Evolutionary conservation across 2,888 invertebrate genomes (phyloP), one percentile per base, ranked within the genome.

Genomic region (Melangyna quadrimaculata): DNA sequence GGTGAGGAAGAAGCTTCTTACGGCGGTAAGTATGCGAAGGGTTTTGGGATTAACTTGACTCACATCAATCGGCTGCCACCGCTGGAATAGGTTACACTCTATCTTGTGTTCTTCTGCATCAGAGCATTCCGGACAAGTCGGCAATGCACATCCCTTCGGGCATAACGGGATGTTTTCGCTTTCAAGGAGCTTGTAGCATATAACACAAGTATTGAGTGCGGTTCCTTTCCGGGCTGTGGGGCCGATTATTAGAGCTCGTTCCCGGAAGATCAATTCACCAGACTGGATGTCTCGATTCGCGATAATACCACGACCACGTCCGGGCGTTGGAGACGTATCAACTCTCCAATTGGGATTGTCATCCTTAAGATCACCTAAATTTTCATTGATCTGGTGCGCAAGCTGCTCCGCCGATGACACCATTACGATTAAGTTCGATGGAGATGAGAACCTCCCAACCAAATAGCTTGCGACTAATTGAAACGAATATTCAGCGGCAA

Each of bases 301-400:
- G 88, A 96, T 94, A 8, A 97, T 89, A 9, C 96, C 96, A 35
- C 96, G 94, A 6, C 96, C 96, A 27, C 96, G 94, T 4, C 96
- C 96, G 61, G 95, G 94, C 3, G 95, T 89, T n/a, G 92, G 88
- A 0, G 96, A 95, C 81, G 93, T 92, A 59, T 90, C 91, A 53
- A 96, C 93, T 67, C 90, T 93, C 95, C 96, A 96, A 3, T 87
- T 83, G 1, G 91, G 90, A 35, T 89, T 72, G 32, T 73, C 14
- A 2, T 88, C 87, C 24, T 89, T 89, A 19, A 88, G 69, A 4
- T 88, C 88, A 8, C 89, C 91, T 87, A 91, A 87, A 87, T 91
- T 90, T 5, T 80, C 48, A 55, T 91, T 89, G 45, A 91, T 89
- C 8, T 91, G 87, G 0, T 81, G 77, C 32, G 90, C 89, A 65